phyloP scores from a whole-genome alignment of 2,797 vertebrate species.

The Thalassophryne amazonica region DNA sequence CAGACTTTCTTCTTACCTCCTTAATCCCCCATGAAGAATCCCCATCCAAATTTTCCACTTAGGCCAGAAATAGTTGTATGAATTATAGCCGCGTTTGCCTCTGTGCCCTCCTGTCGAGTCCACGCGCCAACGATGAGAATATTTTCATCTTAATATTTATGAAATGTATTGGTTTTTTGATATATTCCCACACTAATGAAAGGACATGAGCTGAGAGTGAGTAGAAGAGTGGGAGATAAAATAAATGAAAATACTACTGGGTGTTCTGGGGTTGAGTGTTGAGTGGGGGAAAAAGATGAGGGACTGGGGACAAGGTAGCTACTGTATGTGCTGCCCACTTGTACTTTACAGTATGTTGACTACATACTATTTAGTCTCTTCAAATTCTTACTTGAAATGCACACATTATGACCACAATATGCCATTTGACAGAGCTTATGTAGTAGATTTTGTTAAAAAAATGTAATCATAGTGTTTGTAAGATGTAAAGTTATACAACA shows the following conservation, averaged over 20 bases:
- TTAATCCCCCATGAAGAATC: conserved; percentile 21
- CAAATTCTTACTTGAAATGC: too few relatives aligned
- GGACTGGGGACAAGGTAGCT: conserved; percentile 33
- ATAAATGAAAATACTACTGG: conserved; percentile 34
- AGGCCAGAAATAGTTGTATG: conserved; percentile 66
- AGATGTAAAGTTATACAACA: too few relatives aligned
- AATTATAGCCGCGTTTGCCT: conserved; percentile 45
- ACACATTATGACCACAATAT: too few relatives aligned
- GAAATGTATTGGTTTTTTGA: conserved; percentile 41
- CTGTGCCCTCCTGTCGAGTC: conserved; percentile 63
- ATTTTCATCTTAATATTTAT: conserved; percentile 53
- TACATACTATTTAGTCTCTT: too few relatives aligned
- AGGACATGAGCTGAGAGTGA: conserved; percentile 3
- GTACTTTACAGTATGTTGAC: conserved; percentile 21
- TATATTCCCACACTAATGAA: conserved; percentile 27
- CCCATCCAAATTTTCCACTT: conserved; percentile 66
- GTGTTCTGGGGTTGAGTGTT: conserved; percentile 32
- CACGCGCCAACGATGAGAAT: conserved; percentile 24
- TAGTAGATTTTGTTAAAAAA: too few relatives aligned
- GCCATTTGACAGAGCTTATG: too few relatives aligned
- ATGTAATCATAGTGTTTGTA: too few relatives aligned
- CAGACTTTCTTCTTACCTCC: conserved; percentile 50
- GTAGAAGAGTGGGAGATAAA: conserved; percentile 18
- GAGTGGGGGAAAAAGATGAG: conserved; percentile 33
- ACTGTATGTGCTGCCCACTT: conserved; percentile 36